Percentiles rank a stretch among this genome's conserved stretches.
phyloP scores from a whole-genome alignment of 2,113 vertebrate species.

The Labrus mixtus region DNA sequence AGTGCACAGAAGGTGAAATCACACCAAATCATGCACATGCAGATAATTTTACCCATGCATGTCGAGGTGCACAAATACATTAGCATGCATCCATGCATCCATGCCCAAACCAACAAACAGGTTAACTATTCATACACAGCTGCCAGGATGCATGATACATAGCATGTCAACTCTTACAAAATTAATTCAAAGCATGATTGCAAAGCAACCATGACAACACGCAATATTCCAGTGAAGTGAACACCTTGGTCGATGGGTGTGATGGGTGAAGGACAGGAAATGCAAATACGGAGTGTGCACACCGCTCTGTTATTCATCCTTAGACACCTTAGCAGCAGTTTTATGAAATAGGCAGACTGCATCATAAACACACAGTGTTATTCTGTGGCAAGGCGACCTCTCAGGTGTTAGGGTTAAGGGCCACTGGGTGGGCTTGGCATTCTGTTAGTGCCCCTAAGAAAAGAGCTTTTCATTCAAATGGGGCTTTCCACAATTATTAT shows the following conservation, averaged over 20 bases:
- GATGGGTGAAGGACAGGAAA: constrained; percentile 2
- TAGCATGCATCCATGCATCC: constrained; percentile 1
- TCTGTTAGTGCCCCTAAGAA: constrained; percentile 49
- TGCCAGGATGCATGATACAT: constrained; percentile 22
- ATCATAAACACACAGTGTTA: constrained; percentile 58
- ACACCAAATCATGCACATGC: neutral
- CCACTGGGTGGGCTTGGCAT: constrained; percentile 46
- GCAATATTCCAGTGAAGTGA: constrained; percentile 20
- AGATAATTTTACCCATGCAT: neutral
- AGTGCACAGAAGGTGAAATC: neutral
- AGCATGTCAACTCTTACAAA: neutral
- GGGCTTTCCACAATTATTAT: constrained; percentile 13
- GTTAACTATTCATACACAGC: constrained; percentile 11
- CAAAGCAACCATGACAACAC: neutral
- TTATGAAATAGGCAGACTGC: constrained; percentile 51
- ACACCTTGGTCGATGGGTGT: neutral
- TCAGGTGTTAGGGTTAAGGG: constrained; percentile 73
- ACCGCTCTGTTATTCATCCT: constrained; percentile 59
- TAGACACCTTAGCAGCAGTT: constrained; percentile 61
- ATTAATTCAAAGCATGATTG: constrained; percentile 7
- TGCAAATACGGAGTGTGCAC: neutral
- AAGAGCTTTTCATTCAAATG: constrained; percentile 57
- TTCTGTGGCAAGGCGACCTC: constrained; percentile 61
- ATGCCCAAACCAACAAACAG: neutral
- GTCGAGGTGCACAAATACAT: neutral